Evolutionary conservation across 2,888 invertebrate species (phyloP).

Genomic region (Ophioninae sp.): DNA sequence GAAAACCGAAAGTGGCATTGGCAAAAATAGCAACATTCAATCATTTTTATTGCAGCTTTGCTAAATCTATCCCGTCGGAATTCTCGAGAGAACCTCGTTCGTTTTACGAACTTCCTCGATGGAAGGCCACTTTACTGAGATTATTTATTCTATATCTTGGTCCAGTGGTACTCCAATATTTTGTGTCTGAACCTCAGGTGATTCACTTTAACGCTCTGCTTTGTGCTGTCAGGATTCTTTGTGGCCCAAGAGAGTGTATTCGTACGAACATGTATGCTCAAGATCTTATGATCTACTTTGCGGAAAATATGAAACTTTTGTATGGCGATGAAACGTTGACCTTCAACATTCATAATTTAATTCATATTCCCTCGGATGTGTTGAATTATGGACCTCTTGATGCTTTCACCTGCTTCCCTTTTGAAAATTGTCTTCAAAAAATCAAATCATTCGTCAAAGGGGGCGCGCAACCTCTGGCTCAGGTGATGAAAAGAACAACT

Average conservation of each 20-base stretch:
- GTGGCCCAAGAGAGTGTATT: neutral
- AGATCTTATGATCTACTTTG: conserved; percentile 37
- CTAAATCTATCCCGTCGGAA: too few species aligned
- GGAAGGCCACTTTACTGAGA: too few species aligned
- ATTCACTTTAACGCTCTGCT: too few species aligned
- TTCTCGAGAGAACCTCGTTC: too few species aligned
- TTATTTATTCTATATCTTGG: too few species aligned
- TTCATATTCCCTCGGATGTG: conserved; percentile 40
- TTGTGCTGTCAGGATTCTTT: too few species aligned
- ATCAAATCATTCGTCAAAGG: conserved; percentile 19
- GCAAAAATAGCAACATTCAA: too few species aligned
- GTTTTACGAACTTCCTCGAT: too few species aligned
- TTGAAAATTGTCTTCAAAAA: conserved; percentile 39
- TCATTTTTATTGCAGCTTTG: too few species aligned
- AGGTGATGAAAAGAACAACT: neutral
- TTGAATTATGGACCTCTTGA: conserved; percentile 44
- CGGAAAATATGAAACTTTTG: conserved; percentile 35
- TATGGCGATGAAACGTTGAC: conserved; percentile 54
- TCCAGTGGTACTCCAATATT: too few species aligned
- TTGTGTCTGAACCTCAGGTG: too few species aligned
- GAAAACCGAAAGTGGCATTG: too few species aligned
- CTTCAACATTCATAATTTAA: conserved; percentile 69
- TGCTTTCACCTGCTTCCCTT: conserved; percentile 43
- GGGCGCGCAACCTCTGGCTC: conserved; percentile 37
- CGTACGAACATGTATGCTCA: conserved; percentile 36